Evolutionary conservation across 2,888 invertebrate genomes (phyloP).

Genomic region (Ceriagrion tenellum): DNA sequence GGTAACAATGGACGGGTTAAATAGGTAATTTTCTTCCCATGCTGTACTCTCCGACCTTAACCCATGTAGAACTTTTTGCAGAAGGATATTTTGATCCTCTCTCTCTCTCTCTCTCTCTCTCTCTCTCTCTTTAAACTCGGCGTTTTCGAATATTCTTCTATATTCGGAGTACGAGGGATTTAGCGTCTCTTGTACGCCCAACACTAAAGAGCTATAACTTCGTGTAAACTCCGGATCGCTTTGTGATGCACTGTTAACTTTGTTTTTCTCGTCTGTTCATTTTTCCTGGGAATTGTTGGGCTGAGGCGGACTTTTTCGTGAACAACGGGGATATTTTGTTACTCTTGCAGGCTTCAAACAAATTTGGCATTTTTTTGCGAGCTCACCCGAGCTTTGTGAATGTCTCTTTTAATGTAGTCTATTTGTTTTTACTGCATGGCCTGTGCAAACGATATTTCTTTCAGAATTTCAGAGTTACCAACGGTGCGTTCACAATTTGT

Average conservation of each 20-base stretch:
- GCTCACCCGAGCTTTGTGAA: background rate
- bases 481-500: background rate
- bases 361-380: background rate
- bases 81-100: background rate
- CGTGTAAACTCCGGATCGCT: background rate
- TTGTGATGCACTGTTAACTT: background rate
- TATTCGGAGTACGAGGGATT: background rate
- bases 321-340: background rate
- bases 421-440: background rate
- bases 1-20: background rate
- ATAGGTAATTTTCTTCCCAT: background rate
- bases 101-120: background rate
- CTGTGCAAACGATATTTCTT: slow-evolving; percentile 14
- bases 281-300: background rate
- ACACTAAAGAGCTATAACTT: slow-evolving; percentile 14
- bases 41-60: background rate
- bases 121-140: no score
- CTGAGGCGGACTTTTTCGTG: background rate
- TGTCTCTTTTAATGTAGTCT: background rate
- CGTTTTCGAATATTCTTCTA: background rate
- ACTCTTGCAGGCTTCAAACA: background rate
- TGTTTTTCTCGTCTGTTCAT: background rate
- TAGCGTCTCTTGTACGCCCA: background rate
- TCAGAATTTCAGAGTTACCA: background rate
- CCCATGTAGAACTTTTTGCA: background rate